phyloP scores from a whole-genome alignment of 2,888 invertebrate genomes.

The Allolobophora icterica region DNA sequence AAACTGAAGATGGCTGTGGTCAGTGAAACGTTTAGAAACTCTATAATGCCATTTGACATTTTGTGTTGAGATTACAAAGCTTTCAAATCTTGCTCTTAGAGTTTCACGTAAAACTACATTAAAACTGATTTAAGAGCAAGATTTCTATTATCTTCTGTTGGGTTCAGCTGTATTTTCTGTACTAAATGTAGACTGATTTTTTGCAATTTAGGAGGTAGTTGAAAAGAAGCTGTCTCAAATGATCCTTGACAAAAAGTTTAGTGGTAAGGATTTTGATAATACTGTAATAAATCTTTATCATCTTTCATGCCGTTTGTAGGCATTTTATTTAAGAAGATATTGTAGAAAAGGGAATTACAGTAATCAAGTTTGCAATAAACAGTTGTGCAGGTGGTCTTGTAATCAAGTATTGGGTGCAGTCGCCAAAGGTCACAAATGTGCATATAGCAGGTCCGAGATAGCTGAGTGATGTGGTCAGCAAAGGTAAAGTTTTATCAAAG shows the following conservation, averaged over 20 bases:
- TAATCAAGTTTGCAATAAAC: no score
- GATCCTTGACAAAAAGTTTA: constrained; percentile 96
- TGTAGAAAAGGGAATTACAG: no score
- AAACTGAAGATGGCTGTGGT: no score
- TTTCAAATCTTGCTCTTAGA: background rate
- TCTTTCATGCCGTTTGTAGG: background rate
- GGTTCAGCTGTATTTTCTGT: background rate
- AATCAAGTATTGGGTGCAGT: no score
- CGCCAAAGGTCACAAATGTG: no score
- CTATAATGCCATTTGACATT: background rate
- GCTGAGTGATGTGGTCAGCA: no score
- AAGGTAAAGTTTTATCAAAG: no score
- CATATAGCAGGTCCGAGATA: no score
- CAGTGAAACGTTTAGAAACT: background rate
- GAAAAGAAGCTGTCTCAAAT: constrained; percentile 99
- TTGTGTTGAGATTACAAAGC: background rate
- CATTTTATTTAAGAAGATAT: no score
- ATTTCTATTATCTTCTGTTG: background rate
- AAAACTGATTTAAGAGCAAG: background rate
- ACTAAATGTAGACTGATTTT: constrained; percentile 20
- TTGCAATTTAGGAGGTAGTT: constrained; percentile 71
- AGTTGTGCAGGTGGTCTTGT: no score
- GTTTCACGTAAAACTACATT: background rate
- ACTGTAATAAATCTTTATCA: background rate
- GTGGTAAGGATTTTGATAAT: constrained; percentile 58